Evolutionary conservation across 1,140 invertebrate genomes (phyloP), one percentile per base, ranked within the genome.

Genomic region (Antheraea mylitta): DNA sequence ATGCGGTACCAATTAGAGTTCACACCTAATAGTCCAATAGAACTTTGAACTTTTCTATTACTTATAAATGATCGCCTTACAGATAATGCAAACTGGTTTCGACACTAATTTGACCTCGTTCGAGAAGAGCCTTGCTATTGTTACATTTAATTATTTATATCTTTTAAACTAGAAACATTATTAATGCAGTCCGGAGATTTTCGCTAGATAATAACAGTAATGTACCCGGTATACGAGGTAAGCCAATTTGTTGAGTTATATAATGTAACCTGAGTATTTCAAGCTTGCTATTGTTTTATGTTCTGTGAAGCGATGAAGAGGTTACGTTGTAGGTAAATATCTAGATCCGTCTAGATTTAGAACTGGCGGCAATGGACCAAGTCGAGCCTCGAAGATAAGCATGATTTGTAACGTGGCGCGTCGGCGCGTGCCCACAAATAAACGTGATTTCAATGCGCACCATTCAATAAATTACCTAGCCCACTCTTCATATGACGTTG

Each of bases 381-480:
- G 82, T 82, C 82, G 79, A 71, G 78, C 69, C 76, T 68, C 69
- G 74, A 69, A 86, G 89, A 91, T 90, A 91, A 91, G 87, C 85
- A 82, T 89, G 87, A 91, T 89, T 90, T 91, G 89, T 89, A 82
- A 86, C 82, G 82, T 80, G 79, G 83, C 81, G 81, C 82, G 83
- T 85, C 83, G 85, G 82, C 86, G 85, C 87, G 86, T 86, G 84
- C 86, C 80, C 89, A 83, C 83, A 90, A 89, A 91, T 89, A 91
- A 91, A 91, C 80, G 86, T 77, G 85, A 89, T 88, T 88, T 87
- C 87, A 87, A 90, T 85, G 86, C 83, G 82, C 84, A 83, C 89
- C 87, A 90, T 81, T 86, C 87, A 85, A 90, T 91, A 91, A 90
- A 91, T 91, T 90, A 90, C 78, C 81, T 90, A 89, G 87, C 87